Evolutionary conservation across 2,113 vertebrate species (phyloP).

Genomic region (Oreotrochilus melanogaster): DNA sequence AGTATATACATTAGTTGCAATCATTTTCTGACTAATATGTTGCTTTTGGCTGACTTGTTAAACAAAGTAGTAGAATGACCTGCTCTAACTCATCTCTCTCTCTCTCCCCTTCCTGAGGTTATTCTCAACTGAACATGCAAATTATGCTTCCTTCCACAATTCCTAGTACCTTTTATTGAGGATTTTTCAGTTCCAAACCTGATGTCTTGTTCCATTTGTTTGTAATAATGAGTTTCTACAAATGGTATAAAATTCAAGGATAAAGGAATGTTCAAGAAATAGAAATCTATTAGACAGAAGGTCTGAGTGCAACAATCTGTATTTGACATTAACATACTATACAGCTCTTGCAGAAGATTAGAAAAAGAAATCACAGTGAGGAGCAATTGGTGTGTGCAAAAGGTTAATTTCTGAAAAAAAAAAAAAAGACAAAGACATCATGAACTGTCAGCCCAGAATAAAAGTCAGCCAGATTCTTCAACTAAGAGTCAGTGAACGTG

Average conservation of each 20-base stretch:
- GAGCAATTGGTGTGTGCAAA: neutral
- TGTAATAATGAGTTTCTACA: neutral
- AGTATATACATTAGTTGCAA: neutral
- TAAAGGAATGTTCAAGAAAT: neutral
- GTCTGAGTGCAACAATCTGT: neutral
- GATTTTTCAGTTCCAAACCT: neutral
- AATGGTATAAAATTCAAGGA: neutral
- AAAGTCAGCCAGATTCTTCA: neutral
- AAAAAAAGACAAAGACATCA: constrained; percentile 10
- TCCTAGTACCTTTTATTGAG: neutral
- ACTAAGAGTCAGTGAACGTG: neutral
- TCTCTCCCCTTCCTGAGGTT: neutral
- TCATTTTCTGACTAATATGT: neutral
- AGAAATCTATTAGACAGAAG: neutral
- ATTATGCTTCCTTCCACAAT: neutral
- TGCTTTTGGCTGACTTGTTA: neutral
- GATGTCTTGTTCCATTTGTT: fast-evolving
- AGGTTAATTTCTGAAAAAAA: neutral
- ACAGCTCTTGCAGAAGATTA: neutral
- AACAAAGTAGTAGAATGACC: neutral
- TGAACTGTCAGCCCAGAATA: neutral
- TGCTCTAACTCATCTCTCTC: neutral
- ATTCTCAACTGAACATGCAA: neutral
- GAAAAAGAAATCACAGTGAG: neutral
- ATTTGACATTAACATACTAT: neutral